A percentile compares a stretch with the other conserved stretches of the same genome.
Conservation (phyloP, 2,797 vertebrate genomes). For the Loris lydekkerianus region DNA sequence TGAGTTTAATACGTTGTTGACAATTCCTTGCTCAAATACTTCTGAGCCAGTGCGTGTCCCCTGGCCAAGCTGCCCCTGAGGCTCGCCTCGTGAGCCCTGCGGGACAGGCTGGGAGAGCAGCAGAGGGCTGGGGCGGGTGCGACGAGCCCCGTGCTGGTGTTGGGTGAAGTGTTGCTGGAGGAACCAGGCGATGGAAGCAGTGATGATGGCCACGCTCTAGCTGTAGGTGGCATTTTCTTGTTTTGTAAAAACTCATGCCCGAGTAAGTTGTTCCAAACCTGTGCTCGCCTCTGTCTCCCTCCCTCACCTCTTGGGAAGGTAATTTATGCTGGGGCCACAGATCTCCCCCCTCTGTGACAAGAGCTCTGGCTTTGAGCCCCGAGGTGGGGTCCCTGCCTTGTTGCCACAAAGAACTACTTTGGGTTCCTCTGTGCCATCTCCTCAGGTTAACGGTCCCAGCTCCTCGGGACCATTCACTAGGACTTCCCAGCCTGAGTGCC, state of each 20-base stretch:
- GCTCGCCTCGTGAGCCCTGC: background rate
- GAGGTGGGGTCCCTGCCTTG: background rate
- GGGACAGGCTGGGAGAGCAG: background rate
- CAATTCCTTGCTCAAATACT: background rate
- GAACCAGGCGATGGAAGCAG: accelerated
- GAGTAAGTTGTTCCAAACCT: too few relatives aligned
- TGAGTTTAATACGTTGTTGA: background rate
- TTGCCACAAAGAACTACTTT: too few relatives aligned
- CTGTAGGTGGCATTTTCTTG: background rate
- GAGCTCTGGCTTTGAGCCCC: background rate
- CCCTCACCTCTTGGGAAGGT: background rate
- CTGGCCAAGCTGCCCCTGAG: background rate
- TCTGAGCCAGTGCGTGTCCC: background rate
- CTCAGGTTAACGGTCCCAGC: background rate
- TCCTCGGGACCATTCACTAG: accelerated
- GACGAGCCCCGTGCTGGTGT: accelerated
- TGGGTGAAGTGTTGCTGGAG: accelerated
- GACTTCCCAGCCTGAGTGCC: background rate
- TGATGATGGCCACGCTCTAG: accelerated
- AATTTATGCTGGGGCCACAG: background rate
- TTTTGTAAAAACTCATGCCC: background rate
- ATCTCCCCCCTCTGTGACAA: background rate
- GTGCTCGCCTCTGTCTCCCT: background rate
- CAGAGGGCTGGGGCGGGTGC: accelerated
- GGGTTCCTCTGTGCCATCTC: background rate